Percentiles rank a stretch among this genome's conserved stretches.
These are phyloP conservation scores for Physella acuta DNA, from an alignment of 1,140 invertebrate species.

Conservation along the genomic window DNA sequence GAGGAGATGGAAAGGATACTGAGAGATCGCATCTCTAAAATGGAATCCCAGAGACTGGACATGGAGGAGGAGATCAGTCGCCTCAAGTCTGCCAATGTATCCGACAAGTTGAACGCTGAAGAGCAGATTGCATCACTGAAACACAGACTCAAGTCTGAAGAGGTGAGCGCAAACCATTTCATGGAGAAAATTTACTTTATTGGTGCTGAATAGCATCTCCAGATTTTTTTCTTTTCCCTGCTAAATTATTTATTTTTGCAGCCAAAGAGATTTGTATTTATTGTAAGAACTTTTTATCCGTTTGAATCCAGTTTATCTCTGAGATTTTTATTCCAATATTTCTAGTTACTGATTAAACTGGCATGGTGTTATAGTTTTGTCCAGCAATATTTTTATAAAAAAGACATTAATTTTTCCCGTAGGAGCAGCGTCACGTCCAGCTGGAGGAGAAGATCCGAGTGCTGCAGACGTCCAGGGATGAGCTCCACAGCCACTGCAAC, in stretches of 20 bases:
- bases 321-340: too few relatives aligned
- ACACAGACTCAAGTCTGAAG: slow-evolving; percentile 48
- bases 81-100: slow-evolving; percentile 47
- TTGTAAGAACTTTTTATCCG: too few relatives aligned
- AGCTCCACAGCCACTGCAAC: slow-evolving; percentile 49
- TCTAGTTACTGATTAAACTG: too few relatives aligned
- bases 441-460: slow-evolving; percentile 54
- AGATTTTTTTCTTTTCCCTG: background rate
- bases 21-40: slow-evolving; percentile 50
- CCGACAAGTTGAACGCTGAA: slow-evolving; percentile 49
- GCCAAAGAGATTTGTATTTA: too few relatives aligned
- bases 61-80: slow-evolving; percentile 55
- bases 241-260: too few relatives aligned
- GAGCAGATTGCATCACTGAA: slow-evolving; percentile 47
- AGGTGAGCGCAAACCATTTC: slow-evolving; percentile 42
- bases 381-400: too few relatives aligned
- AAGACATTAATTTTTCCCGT: too few relatives aligned
- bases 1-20: slow-evolving; percentile 50
- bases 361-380: too few relatives aligned
- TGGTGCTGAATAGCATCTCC: too few relatives aligned
- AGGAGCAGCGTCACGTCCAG: slow-evolving; percentile 50
- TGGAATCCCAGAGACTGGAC: slow-evolving; percentile 49
- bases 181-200: too few relatives aligned
- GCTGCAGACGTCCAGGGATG: slow-evolving; percentile 48
- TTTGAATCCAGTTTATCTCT: too few relatives aligned